Conservation (phyloP, 1,140 invertebrate species). For the Chrysopa pallens region DNA sequence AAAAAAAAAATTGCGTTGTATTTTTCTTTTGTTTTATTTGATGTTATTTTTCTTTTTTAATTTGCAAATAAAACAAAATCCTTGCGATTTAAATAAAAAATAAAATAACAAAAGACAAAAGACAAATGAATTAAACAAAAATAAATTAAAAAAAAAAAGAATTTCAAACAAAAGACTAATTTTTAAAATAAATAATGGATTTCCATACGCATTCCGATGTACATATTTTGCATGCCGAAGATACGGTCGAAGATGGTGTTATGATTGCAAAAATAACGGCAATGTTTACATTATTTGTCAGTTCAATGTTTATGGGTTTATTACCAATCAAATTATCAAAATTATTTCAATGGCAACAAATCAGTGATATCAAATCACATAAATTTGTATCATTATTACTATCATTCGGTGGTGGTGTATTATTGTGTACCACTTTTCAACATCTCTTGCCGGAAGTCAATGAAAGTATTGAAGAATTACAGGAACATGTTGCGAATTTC, state of each 20-base stretch:
- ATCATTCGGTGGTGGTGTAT: slow-evolving; percentile 79
- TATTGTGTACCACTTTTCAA: slow-evolving; percentile 76
- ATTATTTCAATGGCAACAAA: slow-evolving; percentile 34
- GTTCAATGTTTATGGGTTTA: slow-evolving; percentile 48
- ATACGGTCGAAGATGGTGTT: slow-evolving; percentile 13
- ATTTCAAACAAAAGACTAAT: no score
- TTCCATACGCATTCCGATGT: no score
- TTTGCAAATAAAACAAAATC: no score
- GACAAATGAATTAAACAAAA: no score
- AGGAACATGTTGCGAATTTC: slow-evolving; percentile 24
- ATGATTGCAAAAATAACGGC: slow-evolving; percentile 45
- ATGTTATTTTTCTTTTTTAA: no score
- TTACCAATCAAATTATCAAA: slow-evolving; percentile 44
- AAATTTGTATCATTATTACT: slow-evolving; percentile 39
- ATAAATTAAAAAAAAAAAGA: no score
- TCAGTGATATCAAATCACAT: slow-evolving; percentile 21
- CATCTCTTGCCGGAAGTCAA: slow-evolving; percentile 79
- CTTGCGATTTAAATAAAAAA: no score
- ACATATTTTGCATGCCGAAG: neutral
- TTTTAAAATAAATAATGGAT: no score
- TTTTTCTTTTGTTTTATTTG: no score
- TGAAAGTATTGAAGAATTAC: slow-evolving; percentile 40
- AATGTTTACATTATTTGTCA: slow-evolving; percentile 45
- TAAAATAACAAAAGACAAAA: no score
- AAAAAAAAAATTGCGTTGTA: no score